Base-by-base conservation (phyloP, 2,113 vertebrate species). In the Trachemys scripta region DNA sequence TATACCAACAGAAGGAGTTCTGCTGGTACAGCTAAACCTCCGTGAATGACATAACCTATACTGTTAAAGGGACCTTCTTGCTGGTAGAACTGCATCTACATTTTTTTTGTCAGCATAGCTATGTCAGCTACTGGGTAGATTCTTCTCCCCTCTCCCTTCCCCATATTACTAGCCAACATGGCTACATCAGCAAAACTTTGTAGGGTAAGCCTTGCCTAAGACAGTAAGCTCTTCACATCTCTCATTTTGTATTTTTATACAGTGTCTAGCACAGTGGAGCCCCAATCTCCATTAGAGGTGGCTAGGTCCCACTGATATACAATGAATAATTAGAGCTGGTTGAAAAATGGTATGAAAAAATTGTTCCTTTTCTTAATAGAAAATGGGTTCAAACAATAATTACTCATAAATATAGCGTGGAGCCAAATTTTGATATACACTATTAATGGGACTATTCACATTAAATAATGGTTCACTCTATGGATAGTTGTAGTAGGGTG, bases 321-420 rank as follows among this genome's bases (percentile, higher is more conserved):
- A 91, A 50, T 94, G 90, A 96, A 95, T 93, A 97, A 95, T 93
- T 94, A 93, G 29, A 95, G 10, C 25, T 91, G 78, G 94, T 94
- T 88, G 42, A 31, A 97, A 97, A 94, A 85, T 25, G 78, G 62
- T 90, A n/a, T 72, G 65, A 50, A 81, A 89, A 91, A 84, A 82
- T 81, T 1, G 0, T 17, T 16, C 12, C 13, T 5, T 1, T 4
- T 5, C 29, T 79, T 19, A 9, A 49, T 9, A 84, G 31, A 95
- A 91, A 93, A 93, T 82, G 82, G 27, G n/a, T 76, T 76, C 24
- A 76, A 92, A 53, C 12, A 29, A 72, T 29, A 56, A 25, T 87
- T 92, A 92, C 51, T 82, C 87, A 76, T 69, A 86, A 82, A 13
- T 89, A 3, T 6, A 88, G 82, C 50, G 1, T 72, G 85, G 90